phyloP scores from a whole-genome alignment of 2,113 vertebrate genomes.

The Bujurquina vittata region DNA sequence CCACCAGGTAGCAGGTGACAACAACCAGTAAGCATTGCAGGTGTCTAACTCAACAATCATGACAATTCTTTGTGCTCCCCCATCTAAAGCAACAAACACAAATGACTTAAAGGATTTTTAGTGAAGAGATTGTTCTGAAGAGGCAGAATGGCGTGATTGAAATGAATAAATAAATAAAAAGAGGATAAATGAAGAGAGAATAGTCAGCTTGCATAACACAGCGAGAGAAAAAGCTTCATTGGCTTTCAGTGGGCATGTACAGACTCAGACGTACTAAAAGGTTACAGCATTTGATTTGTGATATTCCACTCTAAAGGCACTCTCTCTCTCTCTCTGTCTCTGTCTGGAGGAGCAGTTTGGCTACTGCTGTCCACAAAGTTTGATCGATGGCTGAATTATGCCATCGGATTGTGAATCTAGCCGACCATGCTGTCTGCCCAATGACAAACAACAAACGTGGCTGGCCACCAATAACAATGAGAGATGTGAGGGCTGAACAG shows the following conservation, averaged over 20 bases:
- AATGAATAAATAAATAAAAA: conserved; percentile 31
- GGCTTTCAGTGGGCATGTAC: conserved; percentile 71
- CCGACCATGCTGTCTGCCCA: conserved; percentile 68
- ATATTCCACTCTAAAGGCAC: conserved; percentile 64
- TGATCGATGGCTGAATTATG: conserved; percentile 77
- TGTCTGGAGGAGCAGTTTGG: conserved; percentile 64
- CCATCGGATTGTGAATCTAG: conserved; percentile 69
- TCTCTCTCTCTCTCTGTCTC: conserved; percentile 26
- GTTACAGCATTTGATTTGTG: conserved; percentile 80
- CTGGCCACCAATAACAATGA: conserved; percentile 76
- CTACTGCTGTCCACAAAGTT: conserved; percentile 74
- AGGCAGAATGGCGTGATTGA: conserved; percentile 15
- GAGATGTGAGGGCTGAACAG: conserved; percentile 51
- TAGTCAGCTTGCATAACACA: conserved; percentile 24
- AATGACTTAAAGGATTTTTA: background rate
- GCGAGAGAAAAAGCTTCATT: conserved; percentile 62
- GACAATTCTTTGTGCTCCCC: background rate
- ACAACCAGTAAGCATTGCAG: conserved; percentile 15
- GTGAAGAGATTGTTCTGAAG: conserved; percentile 13
- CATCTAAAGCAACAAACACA: conserved; percentile 31
- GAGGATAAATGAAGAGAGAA: conserved; percentile 13
- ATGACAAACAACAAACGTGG: conserved; percentile 73
- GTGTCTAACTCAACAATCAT: conserved; percentile 14
- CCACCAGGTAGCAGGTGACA: background rate
- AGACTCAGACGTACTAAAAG: conserved; percentile 73